Base-by-base conservation (phyloP, 92 coral and sea anemone species). In the Plumapathes pennacea region DNA sequence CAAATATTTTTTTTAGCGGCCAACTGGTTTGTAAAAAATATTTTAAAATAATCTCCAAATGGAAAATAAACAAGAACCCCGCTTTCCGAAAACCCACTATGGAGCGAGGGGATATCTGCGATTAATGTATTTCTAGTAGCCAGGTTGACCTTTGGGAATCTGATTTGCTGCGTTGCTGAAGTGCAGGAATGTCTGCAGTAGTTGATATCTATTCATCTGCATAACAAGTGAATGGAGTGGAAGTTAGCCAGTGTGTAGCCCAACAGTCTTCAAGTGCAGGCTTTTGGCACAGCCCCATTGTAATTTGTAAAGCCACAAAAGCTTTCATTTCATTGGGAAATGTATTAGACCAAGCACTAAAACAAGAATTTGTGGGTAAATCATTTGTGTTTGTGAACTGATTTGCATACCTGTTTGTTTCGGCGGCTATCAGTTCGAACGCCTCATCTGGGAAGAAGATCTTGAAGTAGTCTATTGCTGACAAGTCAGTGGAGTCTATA, bases 201-300 rank as follows among this genome's bases (percentile, higher is more conserved):
- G 37, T 38, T 71, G 60, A 56, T 29, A 72, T 26, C 83, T 77
- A 67, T 87, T 67, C 36, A 77, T 54, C 32, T 80, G 49, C 89
- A 87, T 87, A 20, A 82, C 83, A 38, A 55, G 44, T n/a, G 81
- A 70, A 77, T 23, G 26, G 19, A n/a, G 28, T 45, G 48, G 33
- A 34, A 11, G 69, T 66, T 32, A 73, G 77, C 76, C 67, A 63
- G 61, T 31, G 59, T 25, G 42, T 52, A 53, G 51, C 45, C 82
- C 85, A 78, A 38, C 78, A 78, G 34, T 78, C 78, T 48, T 54
- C 66, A 36, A 60, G 27, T 36, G 62, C 57, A 56, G 64, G 71
- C 46, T 83, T 83, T 28, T 71, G 62, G 31, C 86, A 61, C 15
- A 84, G 75, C 34, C 82, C 91, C 82, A 84, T 67, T 1, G 77